phyloP scores from a whole-genome alignment of 2,888 invertebrate genomes.

The Augochlorella aurata region DNA sequence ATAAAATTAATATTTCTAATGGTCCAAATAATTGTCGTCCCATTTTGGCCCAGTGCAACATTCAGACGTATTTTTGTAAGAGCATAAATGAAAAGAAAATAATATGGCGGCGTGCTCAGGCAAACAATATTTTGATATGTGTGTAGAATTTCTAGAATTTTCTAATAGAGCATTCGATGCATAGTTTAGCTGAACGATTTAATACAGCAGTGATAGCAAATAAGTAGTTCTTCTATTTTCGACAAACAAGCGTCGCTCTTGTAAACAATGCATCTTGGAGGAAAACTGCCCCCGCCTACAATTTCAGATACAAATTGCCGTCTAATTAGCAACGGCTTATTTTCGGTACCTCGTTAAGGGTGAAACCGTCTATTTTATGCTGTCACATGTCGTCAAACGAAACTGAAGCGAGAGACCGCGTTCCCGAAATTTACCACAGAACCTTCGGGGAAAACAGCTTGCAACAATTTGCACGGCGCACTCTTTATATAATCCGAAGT shows the following conservation, averaged over 20 bases:
- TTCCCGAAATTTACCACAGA: background rate
- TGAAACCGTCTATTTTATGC: background rate
- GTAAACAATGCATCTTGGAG: background rate
- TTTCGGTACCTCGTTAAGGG: background rate
- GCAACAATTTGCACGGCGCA: background rate
- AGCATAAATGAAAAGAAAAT: too few species aligned
- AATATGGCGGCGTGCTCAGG: too few species aligned
- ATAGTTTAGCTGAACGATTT: too few species aligned
- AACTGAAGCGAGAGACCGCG: background rate
- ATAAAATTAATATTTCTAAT: too few species aligned
- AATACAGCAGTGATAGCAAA: too few species aligned
- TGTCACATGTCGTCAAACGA: background rate
- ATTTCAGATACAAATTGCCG: background rate
- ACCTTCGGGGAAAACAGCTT: background rate
- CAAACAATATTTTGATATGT: too few species aligned
- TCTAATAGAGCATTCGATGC: too few species aligned
- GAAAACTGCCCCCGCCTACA: background rate
- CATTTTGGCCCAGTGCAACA: too few species aligned
- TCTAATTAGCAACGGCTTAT: background rate
- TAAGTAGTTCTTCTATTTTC: background rate
- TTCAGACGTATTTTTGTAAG: too few species aligned
- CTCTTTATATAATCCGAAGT: constrained; percentile 4
- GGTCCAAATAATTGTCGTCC: too few species aligned
- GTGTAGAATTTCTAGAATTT: too few species aligned
- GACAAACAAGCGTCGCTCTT: too few species aligned